Conservation (phyloP, 1,140 invertebrate species). For the Rhopalosiphum padi region DNA sequence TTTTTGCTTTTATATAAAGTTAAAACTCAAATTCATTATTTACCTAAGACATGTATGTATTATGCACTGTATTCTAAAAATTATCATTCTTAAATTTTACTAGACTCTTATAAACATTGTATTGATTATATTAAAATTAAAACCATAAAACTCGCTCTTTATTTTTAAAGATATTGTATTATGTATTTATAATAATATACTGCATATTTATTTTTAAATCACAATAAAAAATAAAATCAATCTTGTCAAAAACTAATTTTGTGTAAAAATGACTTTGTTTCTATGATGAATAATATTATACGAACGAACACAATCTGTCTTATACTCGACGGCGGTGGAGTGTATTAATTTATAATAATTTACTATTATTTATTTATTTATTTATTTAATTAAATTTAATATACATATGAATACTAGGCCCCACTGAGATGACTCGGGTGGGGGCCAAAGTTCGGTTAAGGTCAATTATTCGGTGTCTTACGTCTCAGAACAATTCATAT, state of each 20-base stretch:
- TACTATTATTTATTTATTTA: background rate
- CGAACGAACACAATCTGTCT: background rate
- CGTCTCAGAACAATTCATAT: no score
- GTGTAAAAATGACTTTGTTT: no score
- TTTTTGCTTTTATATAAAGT: background rate
- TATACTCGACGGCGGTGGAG: no score
- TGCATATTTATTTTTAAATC: background rate
- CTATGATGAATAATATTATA: background rate
- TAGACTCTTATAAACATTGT: background rate
- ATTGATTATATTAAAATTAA: background rate
- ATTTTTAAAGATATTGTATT: background rate
- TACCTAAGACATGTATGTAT: background rate
- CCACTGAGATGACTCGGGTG: no score
- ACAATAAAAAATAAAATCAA: background rate
- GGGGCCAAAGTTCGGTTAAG: no score
- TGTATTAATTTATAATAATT: background rate
- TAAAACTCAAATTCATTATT: background rate
- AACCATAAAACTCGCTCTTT: accelerated
- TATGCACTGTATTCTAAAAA: background rate
- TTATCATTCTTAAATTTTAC: background rate
- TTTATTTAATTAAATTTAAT: no score
- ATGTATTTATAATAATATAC: background rate
- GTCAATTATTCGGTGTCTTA: no score
- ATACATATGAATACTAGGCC: no score
- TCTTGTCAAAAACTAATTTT: background rate